These are phyloP conservation scores for Oligia fasciuncula DNA, from an alignment of 2,888 invertebrate genomes.

Conservation along the genomic window DNA sequence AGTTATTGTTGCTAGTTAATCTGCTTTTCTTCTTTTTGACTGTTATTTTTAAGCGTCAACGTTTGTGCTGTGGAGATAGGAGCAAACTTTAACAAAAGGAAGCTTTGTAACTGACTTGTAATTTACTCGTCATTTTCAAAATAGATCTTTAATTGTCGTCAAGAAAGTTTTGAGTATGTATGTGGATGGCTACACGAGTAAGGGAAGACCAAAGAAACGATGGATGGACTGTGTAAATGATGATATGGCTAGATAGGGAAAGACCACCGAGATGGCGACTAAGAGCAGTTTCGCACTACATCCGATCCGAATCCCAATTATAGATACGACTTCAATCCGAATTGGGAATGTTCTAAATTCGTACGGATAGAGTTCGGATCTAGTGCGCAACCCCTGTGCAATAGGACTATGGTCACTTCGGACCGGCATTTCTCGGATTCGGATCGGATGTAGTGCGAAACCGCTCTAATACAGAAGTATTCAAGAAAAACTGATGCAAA, in stretches of 20 bases:
- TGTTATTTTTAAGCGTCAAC: slow-evolving; percentile 27
- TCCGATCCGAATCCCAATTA: too few relatives aligned
- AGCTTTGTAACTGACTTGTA: not conserved
- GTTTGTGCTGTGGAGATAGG: not conserved
- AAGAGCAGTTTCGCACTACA: too few relatives aligned
- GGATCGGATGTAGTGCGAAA: too few relatives aligned
- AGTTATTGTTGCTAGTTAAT: slow-evolving; percentile 62
- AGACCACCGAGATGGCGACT: too few relatives aligned
- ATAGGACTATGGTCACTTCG: too few relatives aligned
- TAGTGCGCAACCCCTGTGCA: too few relatives aligned
- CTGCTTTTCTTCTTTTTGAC: slow-evolving; percentile 45
- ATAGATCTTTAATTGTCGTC: not conserved
- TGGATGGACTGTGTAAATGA: not conserved
- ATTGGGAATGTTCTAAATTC: too few relatives aligned
- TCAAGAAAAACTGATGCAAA: not conserved
- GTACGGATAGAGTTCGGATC: too few relatives aligned
- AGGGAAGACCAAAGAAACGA: not conserved
- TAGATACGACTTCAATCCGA: too few relatives aligned
- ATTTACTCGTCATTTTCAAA: not conserved
- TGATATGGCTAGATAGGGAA: not conserved
- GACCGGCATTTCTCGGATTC: too few relatives aligned
- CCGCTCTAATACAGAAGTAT: too few relatives aligned
- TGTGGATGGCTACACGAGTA: not conserved
- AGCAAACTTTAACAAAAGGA: not conserved
- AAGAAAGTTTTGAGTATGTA: not conserved